These are phyloP conservation scores for Siniperca chuatsi DNA, from an alignment of 2,113 vertebrate species.

Conservation along the genomic window DNA sequence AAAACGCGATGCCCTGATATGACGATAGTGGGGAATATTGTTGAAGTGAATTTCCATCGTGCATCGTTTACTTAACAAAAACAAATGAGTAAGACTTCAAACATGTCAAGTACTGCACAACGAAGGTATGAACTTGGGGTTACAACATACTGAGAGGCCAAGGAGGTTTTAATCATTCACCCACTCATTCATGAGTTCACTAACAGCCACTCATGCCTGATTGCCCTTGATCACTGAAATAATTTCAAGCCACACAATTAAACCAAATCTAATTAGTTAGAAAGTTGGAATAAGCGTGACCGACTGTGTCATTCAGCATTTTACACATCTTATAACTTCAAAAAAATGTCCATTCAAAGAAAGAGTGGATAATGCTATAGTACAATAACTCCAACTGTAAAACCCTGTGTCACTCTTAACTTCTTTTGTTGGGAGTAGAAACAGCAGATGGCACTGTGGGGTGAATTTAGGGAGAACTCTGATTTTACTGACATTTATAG, in stretches of 20 bases:
- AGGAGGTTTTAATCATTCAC: slow-evolving; percentile 8
- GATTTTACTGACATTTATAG: background rate
- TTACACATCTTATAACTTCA: background rate
- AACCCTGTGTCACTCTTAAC: background rate
- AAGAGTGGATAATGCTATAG: background rate
- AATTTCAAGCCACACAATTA: background rate
- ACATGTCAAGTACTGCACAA: background rate
- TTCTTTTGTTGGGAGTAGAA: background rate
- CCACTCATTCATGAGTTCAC: background rate
- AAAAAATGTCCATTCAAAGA: too few species aligned
- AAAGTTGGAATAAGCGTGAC: background rate
- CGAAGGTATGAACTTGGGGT: background rate
- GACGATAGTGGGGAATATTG: background rate
- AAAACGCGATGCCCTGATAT: too few species aligned
- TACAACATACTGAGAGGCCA: background rate
- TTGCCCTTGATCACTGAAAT: slow-evolving; percentile 22
- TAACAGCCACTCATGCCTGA: slow-evolving; percentile 45
- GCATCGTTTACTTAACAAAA: background rate
- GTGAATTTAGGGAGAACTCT: slow-evolving; percentile 12
- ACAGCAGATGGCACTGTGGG: slow-evolving; percentile 74
- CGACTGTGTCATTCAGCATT: slow-evolving; percentile 7
- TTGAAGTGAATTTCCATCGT: too few species aligned
- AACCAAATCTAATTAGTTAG: background rate
- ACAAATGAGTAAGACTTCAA: background rate
- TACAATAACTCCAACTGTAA: background rate